phyloP scores from a whole-genome alignment of 2,113 vertebrate species.

The Cercocebus atys region DNA sequence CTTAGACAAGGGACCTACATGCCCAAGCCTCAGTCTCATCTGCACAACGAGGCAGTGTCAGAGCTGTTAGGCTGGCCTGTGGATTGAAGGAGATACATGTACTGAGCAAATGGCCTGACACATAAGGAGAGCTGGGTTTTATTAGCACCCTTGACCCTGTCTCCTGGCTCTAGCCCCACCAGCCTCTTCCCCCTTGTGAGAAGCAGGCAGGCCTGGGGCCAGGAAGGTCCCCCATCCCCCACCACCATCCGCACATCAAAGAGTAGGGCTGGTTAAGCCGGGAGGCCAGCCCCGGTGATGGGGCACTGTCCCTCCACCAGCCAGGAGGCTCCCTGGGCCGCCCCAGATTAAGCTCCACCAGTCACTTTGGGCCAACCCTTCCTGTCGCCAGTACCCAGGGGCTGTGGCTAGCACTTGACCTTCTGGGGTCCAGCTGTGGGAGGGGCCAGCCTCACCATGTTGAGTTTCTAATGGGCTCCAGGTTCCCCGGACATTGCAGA shows the following conservation, averaged over 20 bases:
- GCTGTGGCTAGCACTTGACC: conserved; percentile 64
- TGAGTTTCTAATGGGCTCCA: neutral
- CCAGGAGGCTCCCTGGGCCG: neutral
- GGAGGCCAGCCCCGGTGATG: neutral
- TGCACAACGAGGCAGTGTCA: fast-evolving
- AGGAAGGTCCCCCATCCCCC: neutral
- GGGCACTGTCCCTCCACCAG: neutral
- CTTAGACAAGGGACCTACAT: neutral
- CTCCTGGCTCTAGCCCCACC: neutral
- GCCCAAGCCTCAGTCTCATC: neutral
- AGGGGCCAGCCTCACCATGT: neutral
- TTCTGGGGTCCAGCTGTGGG: neutral
- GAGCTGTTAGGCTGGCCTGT: too few relatives aligned
- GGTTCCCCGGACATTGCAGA: neutral
- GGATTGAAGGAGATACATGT: neutral
- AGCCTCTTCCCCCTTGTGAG: neutral
- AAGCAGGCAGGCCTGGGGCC: neutral
- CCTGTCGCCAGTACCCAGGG: conserved; percentile 67
- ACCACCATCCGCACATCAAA: conserved; percentile 55
- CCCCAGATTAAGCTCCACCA: conserved; percentile 28
- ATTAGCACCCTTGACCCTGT: neutral
- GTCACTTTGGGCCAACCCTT: conserved; percentile 19
- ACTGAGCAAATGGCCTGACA: neutral
- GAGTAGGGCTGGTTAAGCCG: neutral
- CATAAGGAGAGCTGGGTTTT: neutral